Conservation (phyloP, 2,797 vertebrate species). For the Melanogrammus aeglefinus region DNA sequence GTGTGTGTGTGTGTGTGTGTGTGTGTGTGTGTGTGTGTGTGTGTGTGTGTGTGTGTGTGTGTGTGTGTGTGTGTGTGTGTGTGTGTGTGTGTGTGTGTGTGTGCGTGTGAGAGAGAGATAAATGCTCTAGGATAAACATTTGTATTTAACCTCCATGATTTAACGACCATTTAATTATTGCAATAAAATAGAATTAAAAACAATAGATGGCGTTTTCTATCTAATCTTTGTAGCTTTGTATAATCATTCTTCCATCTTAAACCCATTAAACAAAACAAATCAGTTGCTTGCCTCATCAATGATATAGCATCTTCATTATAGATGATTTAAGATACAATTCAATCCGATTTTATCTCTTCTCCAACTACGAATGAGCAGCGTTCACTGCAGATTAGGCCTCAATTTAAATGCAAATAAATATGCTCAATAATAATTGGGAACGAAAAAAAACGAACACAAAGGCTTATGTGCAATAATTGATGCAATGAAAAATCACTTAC, state of each 20-base stretch:
- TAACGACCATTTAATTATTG: not conserved
- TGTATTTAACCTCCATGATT: not conserved
- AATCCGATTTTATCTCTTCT: not conserved
- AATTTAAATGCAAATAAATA: not conserved
- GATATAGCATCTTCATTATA: not conserved
- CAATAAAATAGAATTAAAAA: conserved; percentile 1
- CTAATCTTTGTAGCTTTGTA: not conserved
- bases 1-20: no score
- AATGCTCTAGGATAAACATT: conserved; percentile 1
- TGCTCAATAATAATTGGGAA: not conserved
- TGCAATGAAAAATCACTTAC: not conserved
- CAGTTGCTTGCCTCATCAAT: not conserved
- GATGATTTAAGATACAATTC: no score
- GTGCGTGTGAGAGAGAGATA: not conserved
- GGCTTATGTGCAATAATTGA: not conserved
- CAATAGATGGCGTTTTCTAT: not conserved
- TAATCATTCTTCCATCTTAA: not conserved
- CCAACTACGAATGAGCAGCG: not conserved
- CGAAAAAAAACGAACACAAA: not conserved
- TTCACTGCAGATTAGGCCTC: not conserved
- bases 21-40: not conserved
- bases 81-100: no score
- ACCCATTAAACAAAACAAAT: conserved; percentile 3
- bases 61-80: not conserved
- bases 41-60: no score